Base-by-base conservation (phyloP, 2,888 invertebrate genomes). In the Melanotus villosus region DNA sequence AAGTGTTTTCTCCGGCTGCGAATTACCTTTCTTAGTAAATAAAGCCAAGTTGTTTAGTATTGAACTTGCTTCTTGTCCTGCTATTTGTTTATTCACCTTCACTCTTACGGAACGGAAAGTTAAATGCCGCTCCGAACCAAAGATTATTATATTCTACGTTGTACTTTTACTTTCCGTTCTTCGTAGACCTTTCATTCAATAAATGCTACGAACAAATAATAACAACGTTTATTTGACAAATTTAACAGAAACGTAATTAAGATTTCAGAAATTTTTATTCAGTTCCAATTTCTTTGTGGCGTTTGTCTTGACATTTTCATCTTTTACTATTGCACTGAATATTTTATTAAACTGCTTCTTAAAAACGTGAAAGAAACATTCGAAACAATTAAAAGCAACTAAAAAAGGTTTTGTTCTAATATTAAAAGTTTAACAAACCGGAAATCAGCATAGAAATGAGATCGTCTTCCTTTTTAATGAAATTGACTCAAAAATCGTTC, bases 41-140 rank as follows among this genome's bases (percentile, higher is more conserved):
- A 65, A 57, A 57, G 47, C 50, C 36, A 65, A 65, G 65, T 65
- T 65, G 65, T 57, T 65, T 65, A 65, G 65, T 65, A 41, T 65
- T 57, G 57, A 65, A 65, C 65, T 43, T 65, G 56, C 54, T 64
- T 57, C 65, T 47, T n/a, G n/a, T n/a, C n/a, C n/a, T n/a, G n/a
- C n/a, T 56, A 57, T 65, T 64, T 65, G 57, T 65, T 57, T 65
- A 47, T 65, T 65, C 57, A 65, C 47, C 54, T 57, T 65, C 45
- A 21, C 65, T 45, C 43, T 30, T 57, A 47, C 21, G 32, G 26
- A 65, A 41, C 36, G 21, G 56, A 57, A 57, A 65, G 54, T 47
- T 34, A 54, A 54, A 4, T 54, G 18, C 34, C 23, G 26, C 26
- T 50, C 26, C 26, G 30, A 26, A 50, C 26, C 26, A 23, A 26